Base-by-base conservation (phyloP, 2,888 invertebrate species). In the Alloscopus bannaensis region DNA sequence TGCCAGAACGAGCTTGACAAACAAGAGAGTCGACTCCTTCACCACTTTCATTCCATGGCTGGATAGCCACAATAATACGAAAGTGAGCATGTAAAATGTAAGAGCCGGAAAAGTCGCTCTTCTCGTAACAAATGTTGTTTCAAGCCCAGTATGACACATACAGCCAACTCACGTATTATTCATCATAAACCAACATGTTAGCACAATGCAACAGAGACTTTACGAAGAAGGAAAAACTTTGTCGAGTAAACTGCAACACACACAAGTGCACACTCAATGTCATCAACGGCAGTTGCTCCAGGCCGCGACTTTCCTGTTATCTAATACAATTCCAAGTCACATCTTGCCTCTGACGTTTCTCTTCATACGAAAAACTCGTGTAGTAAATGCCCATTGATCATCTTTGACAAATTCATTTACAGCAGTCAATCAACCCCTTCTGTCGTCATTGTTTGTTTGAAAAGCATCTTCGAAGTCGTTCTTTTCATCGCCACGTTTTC, bases 381-480 rank as follows among this genome's bases (percentile, higher is more conserved):
- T 3, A 20, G 8, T 6, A 6, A 50, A 64, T 42, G 69, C 73
- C 57, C 72, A 81, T 81, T 81, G 81, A 81, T 81, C 81, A 81
- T 81, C 76, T 81, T 78, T 81, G 81, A 81, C 81, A 81, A 81
- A 81, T 81, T 81, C 81, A 78, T 81, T 81, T 81, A 73, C 73
- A 73, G 69, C 73, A 78, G 62, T 68, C 70, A 81, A 55, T 77
- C 77, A 81, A 28, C 55, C 60, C 50, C 42, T 64, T 28, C 47
- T 57, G 22, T 55, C 59, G 52, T 70, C 18, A 45, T 20, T n/a
- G n/a, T n/a, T n/a, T n/a, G n/a, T n/a, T n/a, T n/a, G n/a, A n/a
- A n/a, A n/a, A n/a, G n/a, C n/a, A n/a, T n/a, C n/a, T n/a, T n/a
- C n/a, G 36, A 52, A 50, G 42, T 24, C 45, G 40, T 36, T 42